Percentiles rank a stretch among this genome's conserved stretches.
Conservation (phyloP, 2,888 invertebrate genomes). For the Netelia melanura region DNA sequence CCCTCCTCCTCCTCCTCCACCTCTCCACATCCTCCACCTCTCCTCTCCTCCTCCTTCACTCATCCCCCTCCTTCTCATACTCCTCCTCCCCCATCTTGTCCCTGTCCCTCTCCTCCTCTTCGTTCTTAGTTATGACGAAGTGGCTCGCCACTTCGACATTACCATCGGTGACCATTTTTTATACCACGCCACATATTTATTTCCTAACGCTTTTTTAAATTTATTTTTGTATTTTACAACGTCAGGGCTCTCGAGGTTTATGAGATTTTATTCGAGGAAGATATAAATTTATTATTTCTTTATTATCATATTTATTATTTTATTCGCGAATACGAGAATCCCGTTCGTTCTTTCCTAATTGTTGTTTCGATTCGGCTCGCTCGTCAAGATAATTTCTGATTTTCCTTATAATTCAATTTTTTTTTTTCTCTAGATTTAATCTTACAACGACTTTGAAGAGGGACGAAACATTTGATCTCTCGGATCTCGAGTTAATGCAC, state of each 20-base stretch:
- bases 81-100: no score
- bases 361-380: background rate
- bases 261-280: constrained; percentile 30
- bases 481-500: constrained; percentile 43
- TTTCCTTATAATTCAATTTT: background rate
- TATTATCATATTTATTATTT: constrained; percentile 29
- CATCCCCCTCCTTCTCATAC: background rate
- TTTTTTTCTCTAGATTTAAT: background rate
- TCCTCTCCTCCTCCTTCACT: no score
- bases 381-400: background rate
- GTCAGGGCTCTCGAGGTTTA: background rate
- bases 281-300: no score
- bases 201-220: background rate
- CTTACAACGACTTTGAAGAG: background rate
- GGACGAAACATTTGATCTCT: constrained; percentile 30
- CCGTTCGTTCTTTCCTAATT: background rate
- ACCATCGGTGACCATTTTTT: no score
- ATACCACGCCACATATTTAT: no score
- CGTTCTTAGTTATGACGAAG: constrained; percentile 34
- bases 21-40: no score
- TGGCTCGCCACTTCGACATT: background rate
- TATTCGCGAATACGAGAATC: constrained; percentile 13
- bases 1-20: no score
- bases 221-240: constrained; percentile 6
- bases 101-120: no score